Evolutionary conservation across 2,888 invertebrate species (phyloP).

Genomic region (Autographa pulchrina): DNA sequence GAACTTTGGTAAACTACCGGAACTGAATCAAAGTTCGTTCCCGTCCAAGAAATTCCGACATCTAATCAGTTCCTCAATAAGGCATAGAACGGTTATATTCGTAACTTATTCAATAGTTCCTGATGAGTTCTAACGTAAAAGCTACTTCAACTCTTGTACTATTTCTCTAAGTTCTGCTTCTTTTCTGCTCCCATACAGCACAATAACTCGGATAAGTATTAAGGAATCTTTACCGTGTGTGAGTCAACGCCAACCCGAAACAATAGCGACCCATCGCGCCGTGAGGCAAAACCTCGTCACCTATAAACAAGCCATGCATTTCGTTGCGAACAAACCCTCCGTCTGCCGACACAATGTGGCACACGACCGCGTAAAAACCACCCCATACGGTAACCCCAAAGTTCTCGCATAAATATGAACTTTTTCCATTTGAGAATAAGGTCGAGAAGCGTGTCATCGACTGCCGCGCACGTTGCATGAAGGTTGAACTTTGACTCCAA

Average conservation of each 20-base stretch:
- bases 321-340: conserved; percentile 64
- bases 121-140: conserved; percentile 5
- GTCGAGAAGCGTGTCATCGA: conserved; percentile 54
- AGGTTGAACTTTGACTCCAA: conserved; percentile 81
- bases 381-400: conserved; percentile 57
- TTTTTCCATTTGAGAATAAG: conserved; percentile 59
- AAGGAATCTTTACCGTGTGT: conserved; percentile 36
- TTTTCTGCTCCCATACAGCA: conserved; percentile 1
- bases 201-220: conserved; percentile 15
- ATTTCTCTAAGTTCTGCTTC: background rate
- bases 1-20: conserved; percentile 39
- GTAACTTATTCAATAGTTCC: conserved; percentile 5
- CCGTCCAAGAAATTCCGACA: conserved; percentile 38
- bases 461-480: conserved; percentile 64
- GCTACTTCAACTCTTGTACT: background rate
- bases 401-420: conserved; percentile 61
- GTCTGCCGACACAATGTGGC: conserved; percentile 71
- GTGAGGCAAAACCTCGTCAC: conserved; percentile 74
- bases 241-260: conserved; percentile 59
- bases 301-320: conserved; percentile 75
- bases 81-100: conserved; percentile 11
- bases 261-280: conserved; percentile 60
- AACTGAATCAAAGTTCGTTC: conserved; percentile 46
- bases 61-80: conserved; percentile 47
- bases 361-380: conserved; percentile 74